Conservation (phyloP, 2,797 vertebrate species). For the Manis javanica region DNA sequence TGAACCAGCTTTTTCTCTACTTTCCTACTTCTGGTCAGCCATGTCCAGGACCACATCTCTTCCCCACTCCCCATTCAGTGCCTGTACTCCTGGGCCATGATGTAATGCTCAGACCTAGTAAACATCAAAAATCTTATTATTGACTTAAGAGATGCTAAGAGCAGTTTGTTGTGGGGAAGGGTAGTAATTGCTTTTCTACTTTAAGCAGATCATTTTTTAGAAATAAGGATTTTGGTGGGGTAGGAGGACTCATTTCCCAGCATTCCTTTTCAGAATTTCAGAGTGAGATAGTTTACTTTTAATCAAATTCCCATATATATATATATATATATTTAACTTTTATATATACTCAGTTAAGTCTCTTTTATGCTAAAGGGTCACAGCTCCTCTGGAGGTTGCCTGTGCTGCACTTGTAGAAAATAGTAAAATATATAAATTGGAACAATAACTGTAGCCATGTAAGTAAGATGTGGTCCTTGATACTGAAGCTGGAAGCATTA, state of each 20-base stretch:
- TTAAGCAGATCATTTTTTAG: not conserved
- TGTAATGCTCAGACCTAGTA: not conserved
- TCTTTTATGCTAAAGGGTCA: not conserved
- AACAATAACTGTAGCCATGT: not conserved
- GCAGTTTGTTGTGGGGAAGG: not conserved
- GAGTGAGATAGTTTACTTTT: conserved; percentile 7
- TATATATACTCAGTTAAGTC: conserved; percentile 7
- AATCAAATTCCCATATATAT: conserved; percentile 17
- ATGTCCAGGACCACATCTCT: not conserved
- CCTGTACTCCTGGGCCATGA: not conserved
- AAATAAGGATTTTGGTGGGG: not conserved
- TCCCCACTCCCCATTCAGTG: not conserved
- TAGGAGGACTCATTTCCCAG: not conserved
- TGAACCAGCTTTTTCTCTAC: not conserved
- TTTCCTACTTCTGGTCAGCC: not conserved
- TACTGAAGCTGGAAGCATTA: not conserved
- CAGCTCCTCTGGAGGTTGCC: not conserved
- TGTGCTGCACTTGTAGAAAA: not conserved
- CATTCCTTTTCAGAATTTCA: conserved; percentile 37
- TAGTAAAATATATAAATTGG: not conserved
- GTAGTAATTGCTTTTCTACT: not conserved
- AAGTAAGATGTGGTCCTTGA: not conserved
- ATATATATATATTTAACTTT: not conserved
- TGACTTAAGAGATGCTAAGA: not conserved
- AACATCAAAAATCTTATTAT: not conserved